These are phyloP conservation scores for Neofelis nebulosa DNA, from an alignment of 2,113 vertebrate species.

Conservation along the genomic window DNA sequence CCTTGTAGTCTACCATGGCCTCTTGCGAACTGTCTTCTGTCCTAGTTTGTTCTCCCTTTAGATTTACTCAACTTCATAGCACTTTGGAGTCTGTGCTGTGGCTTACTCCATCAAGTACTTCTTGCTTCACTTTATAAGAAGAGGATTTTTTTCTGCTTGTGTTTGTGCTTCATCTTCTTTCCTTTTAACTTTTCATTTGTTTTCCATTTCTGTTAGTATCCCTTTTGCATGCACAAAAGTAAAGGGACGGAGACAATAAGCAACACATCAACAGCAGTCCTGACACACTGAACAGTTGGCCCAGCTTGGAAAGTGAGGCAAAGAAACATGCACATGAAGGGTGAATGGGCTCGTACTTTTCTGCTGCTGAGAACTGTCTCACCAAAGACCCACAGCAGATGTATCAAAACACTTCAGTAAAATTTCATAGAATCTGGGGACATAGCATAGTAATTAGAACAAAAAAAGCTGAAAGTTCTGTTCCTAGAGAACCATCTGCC, in stretches of 20 bases:
- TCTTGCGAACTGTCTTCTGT: neutral
- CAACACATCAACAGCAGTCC: neutral
- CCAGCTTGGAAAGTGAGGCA: neutral
- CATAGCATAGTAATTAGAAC: neutral
- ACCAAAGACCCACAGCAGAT: neutral
- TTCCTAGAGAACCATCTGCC: neutral
- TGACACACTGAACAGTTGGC: neutral
- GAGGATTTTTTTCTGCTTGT: neutral
- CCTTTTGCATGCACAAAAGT: neutral
- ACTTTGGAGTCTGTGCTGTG: neutral
- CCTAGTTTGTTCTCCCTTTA: neutral
- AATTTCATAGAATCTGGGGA: neutral
- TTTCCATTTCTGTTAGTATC: slow-evolving; percentile 10
- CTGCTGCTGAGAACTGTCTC: neutral
- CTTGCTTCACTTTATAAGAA: neutral
- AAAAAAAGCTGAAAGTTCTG: neutral
- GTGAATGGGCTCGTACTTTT: neutral
- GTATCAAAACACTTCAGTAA: neutral
- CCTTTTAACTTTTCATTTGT: neutral
- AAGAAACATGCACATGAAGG: neutral
- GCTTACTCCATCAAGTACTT: neutral
- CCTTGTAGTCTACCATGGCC: neutral
- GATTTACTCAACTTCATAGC: neutral
- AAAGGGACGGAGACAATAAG: slow-evolving; percentile 1
- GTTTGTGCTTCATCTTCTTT: neutral